These are phyloP conservation scores for Pemphredon lugubris DNA, from an alignment of 2,888 invertebrate genomes.

Conservation along the genomic window DNA sequence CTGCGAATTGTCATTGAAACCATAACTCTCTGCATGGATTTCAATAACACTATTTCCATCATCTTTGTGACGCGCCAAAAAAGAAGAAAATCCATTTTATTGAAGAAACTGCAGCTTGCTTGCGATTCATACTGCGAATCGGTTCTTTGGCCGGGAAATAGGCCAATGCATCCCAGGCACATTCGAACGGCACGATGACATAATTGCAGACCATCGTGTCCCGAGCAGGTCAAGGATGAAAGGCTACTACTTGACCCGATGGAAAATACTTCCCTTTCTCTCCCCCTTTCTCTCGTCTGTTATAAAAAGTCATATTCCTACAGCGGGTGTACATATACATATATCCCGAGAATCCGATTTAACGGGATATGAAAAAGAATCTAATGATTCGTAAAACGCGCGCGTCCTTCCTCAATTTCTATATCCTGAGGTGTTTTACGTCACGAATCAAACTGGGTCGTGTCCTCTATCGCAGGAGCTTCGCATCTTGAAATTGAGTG, in stretches of 20 bases:
- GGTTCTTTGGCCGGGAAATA: no score
- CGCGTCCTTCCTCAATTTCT: constrained; percentile 59
- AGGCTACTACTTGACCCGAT: constrained; percentile 23
- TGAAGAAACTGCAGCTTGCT: no score
- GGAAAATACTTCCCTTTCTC: constrained; percentile 14
- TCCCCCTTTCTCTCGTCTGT: no score
- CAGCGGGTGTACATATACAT: no score
- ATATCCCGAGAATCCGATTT: no score
- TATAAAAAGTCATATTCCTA: not conserved
- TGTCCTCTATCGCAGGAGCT: constrained; percentile 58
- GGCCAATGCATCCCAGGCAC: constrained; percentile 39
- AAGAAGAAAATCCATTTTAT: no score
- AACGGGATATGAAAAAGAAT: not conserved
- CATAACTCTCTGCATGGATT: no score
- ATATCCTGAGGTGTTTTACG: constrained; percentile 54
- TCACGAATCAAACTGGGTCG: constrained; percentile 59
- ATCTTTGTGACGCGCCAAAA: no score
- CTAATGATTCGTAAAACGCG: constrained; percentile 9
- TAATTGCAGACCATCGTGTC: constrained; percentile 40
- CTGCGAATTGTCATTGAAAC: no score
- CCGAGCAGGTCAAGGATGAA: constrained; percentile 51
- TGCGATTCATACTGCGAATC: no score
- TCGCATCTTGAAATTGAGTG: constrained; percentile 47
- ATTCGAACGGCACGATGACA: constrained; percentile 42
- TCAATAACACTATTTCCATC: no score